Conservation (phyloP, 2,113 vertebrate species). For the Phoxinus phoxinus region DNA sequence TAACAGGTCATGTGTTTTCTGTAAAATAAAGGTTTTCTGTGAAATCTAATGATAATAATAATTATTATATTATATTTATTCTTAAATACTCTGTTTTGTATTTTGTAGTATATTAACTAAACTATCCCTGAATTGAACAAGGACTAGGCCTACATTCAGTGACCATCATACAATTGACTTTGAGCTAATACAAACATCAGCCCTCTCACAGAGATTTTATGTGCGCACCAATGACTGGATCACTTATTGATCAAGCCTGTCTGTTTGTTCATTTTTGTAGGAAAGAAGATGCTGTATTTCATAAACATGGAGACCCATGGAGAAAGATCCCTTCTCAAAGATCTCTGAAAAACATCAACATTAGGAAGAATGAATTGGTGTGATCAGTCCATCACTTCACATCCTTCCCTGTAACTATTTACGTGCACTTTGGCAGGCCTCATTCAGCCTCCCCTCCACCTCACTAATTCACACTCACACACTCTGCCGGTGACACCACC, state of each 20-base stretch:
- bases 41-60: no score
- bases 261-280: conserved; percentile 15
- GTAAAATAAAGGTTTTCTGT: no score
- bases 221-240: not conserved
- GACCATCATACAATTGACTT: no score
- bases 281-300: not conserved
- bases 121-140: not conserved
- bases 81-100: no score
- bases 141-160: not conserved
- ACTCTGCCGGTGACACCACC: not conserved
- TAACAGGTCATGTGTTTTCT: no score
- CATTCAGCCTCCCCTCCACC: not conserved
- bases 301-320: not conserved
- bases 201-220: not conserved
- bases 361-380: not conserved
- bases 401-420: not conserved
- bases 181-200: no score
- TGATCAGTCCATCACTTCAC: not conserved
- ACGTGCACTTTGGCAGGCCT: not conserved
- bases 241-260: not conserved
- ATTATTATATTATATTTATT: no score
- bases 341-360: not conserved
- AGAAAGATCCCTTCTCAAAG: not conserved
- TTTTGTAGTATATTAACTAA: no score
- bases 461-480: not conserved